phyloP scores from a whole-genome alignment of 2,888 invertebrate genomes.

The Brenthis hecate region DNA sequence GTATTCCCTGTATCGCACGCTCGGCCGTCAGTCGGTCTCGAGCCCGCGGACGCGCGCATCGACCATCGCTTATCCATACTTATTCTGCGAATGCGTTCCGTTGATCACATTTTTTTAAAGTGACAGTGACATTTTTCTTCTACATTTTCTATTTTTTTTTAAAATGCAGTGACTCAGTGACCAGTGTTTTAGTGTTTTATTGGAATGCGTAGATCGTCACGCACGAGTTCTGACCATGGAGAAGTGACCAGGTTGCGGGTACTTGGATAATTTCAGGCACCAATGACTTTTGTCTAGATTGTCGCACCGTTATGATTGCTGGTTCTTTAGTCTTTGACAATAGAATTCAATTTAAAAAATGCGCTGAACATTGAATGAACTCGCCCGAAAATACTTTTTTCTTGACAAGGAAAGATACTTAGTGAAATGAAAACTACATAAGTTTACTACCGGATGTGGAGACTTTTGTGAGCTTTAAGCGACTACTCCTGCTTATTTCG shows the following conservation, averaged over 20 bases:
- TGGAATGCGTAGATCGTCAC: conserved; percentile 62
- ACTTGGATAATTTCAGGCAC: conserved; percentile 66
- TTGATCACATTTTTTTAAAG: conserved; percentile 17
- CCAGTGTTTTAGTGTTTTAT: conserved; percentile 36
- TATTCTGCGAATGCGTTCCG: conserved; percentile 47
- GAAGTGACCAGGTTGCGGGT: conserved; percentile 61
- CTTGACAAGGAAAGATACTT: conserved; percentile 64
- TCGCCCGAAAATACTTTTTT: conserved; percentile 33
- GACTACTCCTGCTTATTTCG: conserved; percentile 31
- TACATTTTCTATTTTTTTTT: conserved; percentile 35
- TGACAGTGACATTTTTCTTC: conserved; percentile 36
- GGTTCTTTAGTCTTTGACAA: conserved; percentile 7
- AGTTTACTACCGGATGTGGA: conserved; percentile 61
- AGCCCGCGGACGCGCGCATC: conserved; percentile 62
- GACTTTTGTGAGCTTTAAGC: conserved; percentile 24
- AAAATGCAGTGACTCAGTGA: conserved; percentile 40
- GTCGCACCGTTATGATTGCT: conserved; percentile 54
- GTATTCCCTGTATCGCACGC: conserved; percentile 32
- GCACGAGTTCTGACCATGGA: conserved; percentile 64
- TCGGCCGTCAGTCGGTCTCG: conserved; percentile 43
- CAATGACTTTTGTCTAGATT: conserved; percentile 61
- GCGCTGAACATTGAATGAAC: conserved; percentile 4
- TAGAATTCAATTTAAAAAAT: conserved; percentile 30
- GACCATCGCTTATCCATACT: conserved; percentile 37
- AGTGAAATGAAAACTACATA: conserved; percentile 51